Evolutionary conservation across 2,113 vertebrate species (phyloP).

Genomic region (Corythornis vintsioides): DNA sequence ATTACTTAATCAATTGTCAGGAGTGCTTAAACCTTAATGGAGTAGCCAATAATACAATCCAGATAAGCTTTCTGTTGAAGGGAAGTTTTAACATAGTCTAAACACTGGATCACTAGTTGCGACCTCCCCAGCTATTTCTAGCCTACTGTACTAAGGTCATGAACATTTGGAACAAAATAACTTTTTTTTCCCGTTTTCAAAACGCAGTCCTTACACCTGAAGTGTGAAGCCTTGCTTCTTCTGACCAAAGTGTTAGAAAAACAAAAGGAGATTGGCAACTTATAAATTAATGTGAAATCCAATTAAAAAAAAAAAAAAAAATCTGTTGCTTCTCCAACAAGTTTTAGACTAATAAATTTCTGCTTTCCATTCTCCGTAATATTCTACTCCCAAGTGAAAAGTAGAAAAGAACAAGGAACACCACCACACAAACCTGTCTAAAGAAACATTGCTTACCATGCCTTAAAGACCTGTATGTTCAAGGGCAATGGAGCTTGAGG

Average conservation of each 20-base stretch:
- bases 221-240: neutral
- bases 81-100: neutral
- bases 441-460: accelerated
- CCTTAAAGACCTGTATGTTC: neutral
- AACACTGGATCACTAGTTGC: neutral
- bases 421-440: neutral
- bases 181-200: neutral
- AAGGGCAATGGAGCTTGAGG: neutral
- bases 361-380: neutral
- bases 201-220: neutral
- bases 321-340: neutral
- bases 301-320: neutral
- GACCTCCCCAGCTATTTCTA: neutral
- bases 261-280: accelerated
- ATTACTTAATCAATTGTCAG: constrained; percentile 20
- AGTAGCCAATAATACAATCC: constrained; percentile 7
- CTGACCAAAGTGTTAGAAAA: neutral
- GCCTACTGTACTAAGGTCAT: neutral
- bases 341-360: neutral
- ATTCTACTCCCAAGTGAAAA: neutral
- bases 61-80: neutral
- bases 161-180: neutral
- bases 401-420: neutral
- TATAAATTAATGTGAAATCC: neutral
- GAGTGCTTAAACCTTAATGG: neutral